Evolutionary conservation across 2,888 invertebrate species (phyloP).

Genomic region (Ophion costatus): DNA sequence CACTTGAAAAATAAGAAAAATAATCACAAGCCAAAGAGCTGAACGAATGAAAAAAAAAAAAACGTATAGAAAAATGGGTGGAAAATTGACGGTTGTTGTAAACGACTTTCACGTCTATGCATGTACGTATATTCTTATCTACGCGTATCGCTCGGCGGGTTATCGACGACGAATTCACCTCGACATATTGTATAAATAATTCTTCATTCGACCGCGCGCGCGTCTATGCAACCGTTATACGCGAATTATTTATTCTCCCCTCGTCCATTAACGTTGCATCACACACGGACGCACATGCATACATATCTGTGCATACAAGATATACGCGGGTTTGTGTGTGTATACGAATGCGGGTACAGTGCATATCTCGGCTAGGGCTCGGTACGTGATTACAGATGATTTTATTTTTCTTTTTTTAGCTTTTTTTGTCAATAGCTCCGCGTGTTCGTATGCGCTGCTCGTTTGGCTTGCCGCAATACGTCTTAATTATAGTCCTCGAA

Average conservation of each 20-base stretch:
- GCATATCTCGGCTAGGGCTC: slow-evolving; percentile 2
- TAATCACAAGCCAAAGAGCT: background rate
- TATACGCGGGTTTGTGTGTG: background rate
- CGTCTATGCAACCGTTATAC: background rate
- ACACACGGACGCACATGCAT: slow-evolving; percentile 2
- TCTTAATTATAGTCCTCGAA: slow-evolving; percentile 60
- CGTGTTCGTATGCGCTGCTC: slow-evolving; percentile 17
- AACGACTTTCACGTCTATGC: slow-evolving; percentile 68
- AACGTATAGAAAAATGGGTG: slow-evolving; percentile 41
- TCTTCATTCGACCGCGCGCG: too few species aligned
- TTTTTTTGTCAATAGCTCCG: slow-evolving; percentile 8
- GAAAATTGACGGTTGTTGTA: slow-evolving; percentile 63
- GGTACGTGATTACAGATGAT: slow-evolving; percentile 59
- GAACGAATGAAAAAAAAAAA: slow-evolving; percentile 38
- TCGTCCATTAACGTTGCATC: slow-evolving; percentile 49
- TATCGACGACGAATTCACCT: slow-evolving; percentile 1
- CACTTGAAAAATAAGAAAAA: too few species aligned
- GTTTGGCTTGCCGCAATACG: slow-evolving; percentile 52
- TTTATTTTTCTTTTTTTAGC: slow-evolving; percentile 36
- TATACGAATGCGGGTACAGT: too few species aligned
- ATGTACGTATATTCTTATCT: slow-evolving; percentile 17
- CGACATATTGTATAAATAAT: background rate
- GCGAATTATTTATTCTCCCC: slow-evolving; percentile 56
- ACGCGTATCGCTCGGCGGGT: slow-evolving; percentile 18
- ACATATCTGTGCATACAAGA: too few species aligned